These are phyloP conservation scores for Andrena trimmerana DNA, from an alignment of 2,888 invertebrate genomes.

Conservation along the genomic window DNA sequence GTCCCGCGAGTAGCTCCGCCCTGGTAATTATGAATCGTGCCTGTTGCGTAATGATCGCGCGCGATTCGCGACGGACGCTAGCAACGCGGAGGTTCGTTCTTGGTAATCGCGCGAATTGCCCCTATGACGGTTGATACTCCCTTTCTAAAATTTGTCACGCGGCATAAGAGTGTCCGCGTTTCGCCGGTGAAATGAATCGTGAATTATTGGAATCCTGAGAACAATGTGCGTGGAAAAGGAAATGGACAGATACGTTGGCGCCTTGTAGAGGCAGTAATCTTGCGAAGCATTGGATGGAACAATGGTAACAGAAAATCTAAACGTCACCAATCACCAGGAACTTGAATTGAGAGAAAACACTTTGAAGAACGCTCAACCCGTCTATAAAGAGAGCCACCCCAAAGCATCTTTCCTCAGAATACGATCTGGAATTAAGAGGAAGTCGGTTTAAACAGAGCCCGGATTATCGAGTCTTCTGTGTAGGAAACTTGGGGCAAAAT, in stretches of 20 bases:
- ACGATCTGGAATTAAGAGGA: too few species aligned
- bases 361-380: too few species aligned
- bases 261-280: too few species aligned
- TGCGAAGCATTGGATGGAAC: too few species aligned
- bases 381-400: too few species aligned
- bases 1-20: background rate
- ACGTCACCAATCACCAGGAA: too few species aligned
- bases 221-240: background rate
- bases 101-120: background rate
- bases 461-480: too few species aligned
- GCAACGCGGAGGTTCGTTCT: background rate
- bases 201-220: background rate
- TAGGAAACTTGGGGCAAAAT: too few species aligned
- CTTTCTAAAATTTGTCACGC: constrained; percentile 24
- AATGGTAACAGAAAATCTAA: too few species aligned
- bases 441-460: too few species aligned
- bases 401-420: too few species aligned
- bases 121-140: background rate
- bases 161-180: background rate
- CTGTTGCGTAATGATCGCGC: background rate
- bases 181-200: background rate
- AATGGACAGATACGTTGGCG: background rate
- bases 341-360: too few species aligned
- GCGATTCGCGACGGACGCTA: background rate
- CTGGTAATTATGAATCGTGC: constrained; percentile 19